A percentile compares a stretch with the other conserved stretches of the same genome.
Evolutionary conservation across 2,888 invertebrate genomes (phyloP).

Genomic region (Corbicula japonica): DNA sequence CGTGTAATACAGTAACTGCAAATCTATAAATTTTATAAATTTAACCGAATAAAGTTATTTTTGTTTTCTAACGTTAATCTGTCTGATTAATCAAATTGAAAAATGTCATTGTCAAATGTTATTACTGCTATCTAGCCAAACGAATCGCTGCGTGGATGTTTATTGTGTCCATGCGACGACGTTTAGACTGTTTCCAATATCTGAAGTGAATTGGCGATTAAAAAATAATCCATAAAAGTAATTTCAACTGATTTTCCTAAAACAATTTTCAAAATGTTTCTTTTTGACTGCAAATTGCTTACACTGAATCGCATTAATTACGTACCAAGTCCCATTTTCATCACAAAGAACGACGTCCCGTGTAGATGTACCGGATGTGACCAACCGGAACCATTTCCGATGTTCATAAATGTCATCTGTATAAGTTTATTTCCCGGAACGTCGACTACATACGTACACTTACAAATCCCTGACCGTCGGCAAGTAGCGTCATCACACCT

Average conservation of each 20-base stretch:
- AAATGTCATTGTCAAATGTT: no score
- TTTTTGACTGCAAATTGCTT: no score
- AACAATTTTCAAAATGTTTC: background rate
- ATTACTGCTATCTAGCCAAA: no score
- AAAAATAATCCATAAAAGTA: background rate
- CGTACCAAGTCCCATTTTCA: constrained; percentile 40
- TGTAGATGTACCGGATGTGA: constrained; percentile 79
- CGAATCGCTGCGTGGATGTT: background rate
- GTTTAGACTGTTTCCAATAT: background rate
- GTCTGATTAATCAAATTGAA: no score
- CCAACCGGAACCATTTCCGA: constrained; percentile 68
- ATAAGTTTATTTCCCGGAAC: constrained; percentile 38
- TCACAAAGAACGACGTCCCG: constrained; percentile 78
- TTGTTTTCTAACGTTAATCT: no score
- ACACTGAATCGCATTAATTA: background rate
- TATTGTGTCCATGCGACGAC: background rate
- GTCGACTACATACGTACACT: constrained; percentile 63
- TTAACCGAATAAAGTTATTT: no score
- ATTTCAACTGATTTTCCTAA: background rate
- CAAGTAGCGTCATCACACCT: constrained; percentile 34
- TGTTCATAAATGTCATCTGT: constrained; percentile 71
- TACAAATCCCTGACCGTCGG: constrained; percentile 51
- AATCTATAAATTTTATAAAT: no score
- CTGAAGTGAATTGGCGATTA: no score
- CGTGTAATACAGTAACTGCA: no score